Evolutionary conservation across 2,888 invertebrate species (phyloP), one percentile per base, ranked within the genome.

Genomic region (Nasonia oneida): DNA sequence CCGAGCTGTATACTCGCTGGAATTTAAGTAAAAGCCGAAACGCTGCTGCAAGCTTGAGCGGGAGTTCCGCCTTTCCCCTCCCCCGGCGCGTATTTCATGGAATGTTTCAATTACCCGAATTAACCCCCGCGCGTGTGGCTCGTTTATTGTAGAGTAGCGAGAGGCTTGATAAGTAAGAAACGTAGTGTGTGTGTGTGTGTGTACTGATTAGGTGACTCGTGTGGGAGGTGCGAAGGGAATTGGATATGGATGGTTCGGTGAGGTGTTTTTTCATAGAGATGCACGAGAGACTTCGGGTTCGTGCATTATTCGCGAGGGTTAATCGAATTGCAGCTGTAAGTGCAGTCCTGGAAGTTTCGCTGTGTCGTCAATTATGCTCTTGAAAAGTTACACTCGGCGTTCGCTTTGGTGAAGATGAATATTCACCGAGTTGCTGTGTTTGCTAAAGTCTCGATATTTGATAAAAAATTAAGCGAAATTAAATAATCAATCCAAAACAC

Each of bases 81-180:
- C 37, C 37, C 3, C 3, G 4, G 37, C 53, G 33, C 83, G 53
- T 75, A 76, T 84, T 80, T 84, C 76, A 76, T 76, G 81, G 80
- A 81, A 81, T 81, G 84, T 81, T 84, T 84, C 84, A 84, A 84
- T 84, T 84, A 84, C 70, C 29, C 80, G 67, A 84, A 81, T 81
- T 76, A 84, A 70, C 37, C 37, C 1, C 0, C 57, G 3, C 10
- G 3, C 18, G 1, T 18, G 42, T 14, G 47, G 73, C 29, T 29
- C 29, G 29, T 29, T 29, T 29, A 29, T 29, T 29, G 29, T 29
- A 29, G 29, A 1, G 29, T 29, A 53, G 18, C 18, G 8, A 14
- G 53, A 15, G 53, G 37, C 37, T 39, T n/a, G 76, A 76, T 76
- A 76, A 76, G 15, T 47, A 47, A 5, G 33, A 33, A 33, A 57